Evolutionary conservation across 2,797 vertebrate genomes (phyloP).

Genomic region (Girardinus metallicus): DNA sequence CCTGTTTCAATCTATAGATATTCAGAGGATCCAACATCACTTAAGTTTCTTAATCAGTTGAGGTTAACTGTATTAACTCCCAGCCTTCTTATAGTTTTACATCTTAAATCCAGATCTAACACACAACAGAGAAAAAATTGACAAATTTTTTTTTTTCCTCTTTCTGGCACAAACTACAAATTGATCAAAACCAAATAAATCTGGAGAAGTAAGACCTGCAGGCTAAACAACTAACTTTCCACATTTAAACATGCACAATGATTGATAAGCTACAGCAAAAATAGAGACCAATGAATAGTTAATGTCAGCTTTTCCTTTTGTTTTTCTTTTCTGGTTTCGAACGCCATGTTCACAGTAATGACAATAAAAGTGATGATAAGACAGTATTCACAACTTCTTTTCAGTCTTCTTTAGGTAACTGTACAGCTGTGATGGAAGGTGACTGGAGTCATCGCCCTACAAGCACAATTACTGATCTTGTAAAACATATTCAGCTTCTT

Average conservation of each 20-base stretch:
- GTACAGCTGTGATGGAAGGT: background rate
- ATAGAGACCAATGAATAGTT: background rate
- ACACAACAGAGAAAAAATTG: background rate
- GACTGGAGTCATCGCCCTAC: background rate
- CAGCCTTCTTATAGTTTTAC: background rate
- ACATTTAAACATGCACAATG: background rate
- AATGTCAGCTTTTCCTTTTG: background rate
- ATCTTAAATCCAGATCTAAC: background rate
- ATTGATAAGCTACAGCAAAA: background rate
- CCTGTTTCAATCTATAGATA: background rate
- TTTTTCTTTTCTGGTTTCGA: too few relatives aligned
- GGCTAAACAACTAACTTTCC: background rate
- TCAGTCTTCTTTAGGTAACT: background rate
- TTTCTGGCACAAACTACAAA: background rate
- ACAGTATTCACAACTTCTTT: background rate
- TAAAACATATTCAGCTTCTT: background rate
- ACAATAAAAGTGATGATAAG: background rate
- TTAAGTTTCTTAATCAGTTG: background rate
- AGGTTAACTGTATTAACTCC: background rate
- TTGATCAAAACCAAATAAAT: background rate
- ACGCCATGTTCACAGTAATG: too few relatives aligned
- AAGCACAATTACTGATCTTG: background rate
- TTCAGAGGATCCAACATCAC: background rate
- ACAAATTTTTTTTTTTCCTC: background rate
- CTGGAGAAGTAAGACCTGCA: background rate